phyloP scores from a whole-genome alignment of 2,797 vertebrate species.

The Melanotaenia pygmaea region DNA sequence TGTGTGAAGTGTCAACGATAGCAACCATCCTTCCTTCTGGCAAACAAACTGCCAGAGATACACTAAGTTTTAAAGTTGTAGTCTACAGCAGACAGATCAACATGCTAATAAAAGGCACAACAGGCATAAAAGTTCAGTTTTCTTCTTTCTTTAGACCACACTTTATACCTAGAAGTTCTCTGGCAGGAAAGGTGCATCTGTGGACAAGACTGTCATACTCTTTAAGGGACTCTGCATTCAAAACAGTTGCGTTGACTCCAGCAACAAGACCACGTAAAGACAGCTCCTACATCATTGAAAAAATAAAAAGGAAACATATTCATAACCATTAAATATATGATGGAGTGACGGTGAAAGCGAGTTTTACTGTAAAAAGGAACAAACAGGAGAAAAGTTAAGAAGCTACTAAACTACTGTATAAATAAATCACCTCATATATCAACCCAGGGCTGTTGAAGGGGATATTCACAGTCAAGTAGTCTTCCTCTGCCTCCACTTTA shows the following conservation, averaged over 20 bases:
- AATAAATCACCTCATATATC: conserved; percentile 68
- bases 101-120: background rate
- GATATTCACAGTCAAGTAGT: conserved; percentile 76
- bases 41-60: conserved; percentile 69
- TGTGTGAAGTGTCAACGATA: conserved; percentile 77
- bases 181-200: conserved; percentile 74
- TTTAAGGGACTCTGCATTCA: conserved; percentile 72
- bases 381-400: background rate
- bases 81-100: background rate
- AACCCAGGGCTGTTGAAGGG: conserved; percentile 74
- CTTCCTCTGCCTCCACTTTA: conserved; percentile 66
- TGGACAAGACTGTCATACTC: conserved; percentile 68
- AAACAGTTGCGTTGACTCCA: conserved; percentile 72
- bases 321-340: background rate
- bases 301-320: background rate
- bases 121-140: background rate
- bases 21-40: conserved; percentile 77
- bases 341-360: background rate
- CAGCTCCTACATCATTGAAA: conserved; percentile 56
- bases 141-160: background rate
- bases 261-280: conserved; percentile 63
- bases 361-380: background rate
- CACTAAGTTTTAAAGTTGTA: no score
- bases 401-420: no score
- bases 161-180: conserved; percentile 74